Evolutionary conservation across 2,797 vertebrate genomes (phyloP), one percentile per base, ranked within the genome.

Genomic region (Chelmon rostratus): DNA sequence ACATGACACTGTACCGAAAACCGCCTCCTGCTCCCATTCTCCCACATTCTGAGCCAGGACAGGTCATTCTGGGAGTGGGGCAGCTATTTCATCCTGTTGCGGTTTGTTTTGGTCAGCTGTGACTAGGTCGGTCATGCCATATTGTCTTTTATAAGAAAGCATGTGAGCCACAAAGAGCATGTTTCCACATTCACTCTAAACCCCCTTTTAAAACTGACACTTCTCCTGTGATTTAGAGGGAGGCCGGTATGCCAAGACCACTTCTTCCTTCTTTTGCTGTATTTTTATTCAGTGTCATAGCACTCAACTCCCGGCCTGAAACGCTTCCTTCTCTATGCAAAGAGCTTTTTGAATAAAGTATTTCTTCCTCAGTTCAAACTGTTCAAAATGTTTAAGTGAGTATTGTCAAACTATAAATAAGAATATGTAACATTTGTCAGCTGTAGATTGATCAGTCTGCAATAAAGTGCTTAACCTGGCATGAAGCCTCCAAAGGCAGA

Each of bases 1-100:
- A 53, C 46, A 40, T 82, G 71, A 81, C 82, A 76, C 74, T 58
- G 72, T 63, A 49, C 62, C 61, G 25, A 35, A 49, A 71, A 4
- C 4, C 13, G 42, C 65, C 16, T 50, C 63, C 40, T 33, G 12
- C 33, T 59, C 16, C 56, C 33, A 52, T 58, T 78, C 66, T 46
- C 9, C 62, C 23, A 0, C 13, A 37, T 9, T 71, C 31, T 8
- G 19, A 38, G 50, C 33, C 31, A 21, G 12, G 19, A 11, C 13
- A 13, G 8, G 63, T 38, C 7, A 38, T 38, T 37, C 12, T 37
- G 65, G 35, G 35, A 68, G 44, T 2, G 58, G 52, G 5, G 50
- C 33, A 16, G 31, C 42, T n/a, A 33, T 21, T 42, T 53, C 47
- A 54, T 54, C 4, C 7, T 42, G 28, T 35, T 54, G 47, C 0